Percentiles rank a stretch among this genome's conserved stretches.
Conservation (phyloP, 2,113 vertebrate genomes). For the Podarcis raffonei region DNA sequence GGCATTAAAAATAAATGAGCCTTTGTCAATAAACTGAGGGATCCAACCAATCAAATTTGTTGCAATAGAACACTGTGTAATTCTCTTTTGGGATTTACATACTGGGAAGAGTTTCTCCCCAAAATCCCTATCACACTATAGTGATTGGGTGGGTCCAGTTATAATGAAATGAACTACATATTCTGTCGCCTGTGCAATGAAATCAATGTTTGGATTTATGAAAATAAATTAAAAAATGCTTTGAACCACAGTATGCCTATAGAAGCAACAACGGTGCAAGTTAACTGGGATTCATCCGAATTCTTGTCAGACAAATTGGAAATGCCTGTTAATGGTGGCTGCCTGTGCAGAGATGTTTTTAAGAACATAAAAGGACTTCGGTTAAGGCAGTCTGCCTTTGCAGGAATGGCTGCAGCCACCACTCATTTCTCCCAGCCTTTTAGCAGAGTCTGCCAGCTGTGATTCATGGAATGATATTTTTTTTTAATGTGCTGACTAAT, state of each 20-base stretch:
- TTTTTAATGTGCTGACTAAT: slow-evolving; percentile 74
- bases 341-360: slow-evolving; percentile 1
- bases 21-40: background rate
- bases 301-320: background rate
- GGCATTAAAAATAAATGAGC: background rate
- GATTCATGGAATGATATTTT: slow-evolving; percentile 84
- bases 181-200: background rate
- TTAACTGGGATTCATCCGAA: background rate
- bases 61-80: background rate
- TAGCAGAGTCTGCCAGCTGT: slow-evolving; percentile 75
- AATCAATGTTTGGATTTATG: slow-evolving; percentile 2
- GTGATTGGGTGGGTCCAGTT: background rate
- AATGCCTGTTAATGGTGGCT: background rate
- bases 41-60: background rate
- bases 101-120: background rate
- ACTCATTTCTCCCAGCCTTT: slow-evolving; percentile 72
- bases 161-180: background rate
- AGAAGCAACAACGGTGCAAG: background rate
- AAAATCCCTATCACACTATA: background rate
- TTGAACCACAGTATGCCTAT: background rate
- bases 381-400: slow-evolving; percentile 64
- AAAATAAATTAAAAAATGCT: background rate
- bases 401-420: slow-evolving; percentile 76
- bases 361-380: slow-evolving; percentile 29
- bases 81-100: slow-evolving; percentile 6